A percentile compares a stretch with the other conserved stretches of the same genome.
phyloP scores from a whole-genome alignment of 2,888 invertebrate species.

The Meandrusa payeni region DNA sequence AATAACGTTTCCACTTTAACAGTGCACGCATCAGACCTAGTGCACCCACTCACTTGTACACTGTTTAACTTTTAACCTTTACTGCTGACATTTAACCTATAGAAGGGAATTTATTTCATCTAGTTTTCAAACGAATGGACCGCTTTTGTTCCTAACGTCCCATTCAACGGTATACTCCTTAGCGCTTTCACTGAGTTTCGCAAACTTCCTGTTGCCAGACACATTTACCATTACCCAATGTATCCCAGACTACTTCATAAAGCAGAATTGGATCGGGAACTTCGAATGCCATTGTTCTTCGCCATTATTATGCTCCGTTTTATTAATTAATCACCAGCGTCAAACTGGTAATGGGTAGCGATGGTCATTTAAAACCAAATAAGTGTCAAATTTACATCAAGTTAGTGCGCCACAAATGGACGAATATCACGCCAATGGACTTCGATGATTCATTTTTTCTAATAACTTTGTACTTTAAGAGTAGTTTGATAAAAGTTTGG shows the following conservation, averaged over 20 bases:
- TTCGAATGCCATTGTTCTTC: conserved; percentile 51
- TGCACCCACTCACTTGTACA: conserved; percentile 9
- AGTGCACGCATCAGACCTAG: conserved; percentile 4
- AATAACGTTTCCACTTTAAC: neutral
- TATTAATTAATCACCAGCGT: conserved; percentile 43
- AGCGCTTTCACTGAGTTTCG: conserved; percentile 65
- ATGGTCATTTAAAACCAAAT: too few relatives aligned
- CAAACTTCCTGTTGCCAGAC: conserved; percentile 61
- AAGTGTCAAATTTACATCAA: too few relatives aligned
- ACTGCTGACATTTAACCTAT: conserved; percentile 70
- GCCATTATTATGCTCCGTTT: conserved; percentile 39
- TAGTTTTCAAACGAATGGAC: conserved; percentile 66
- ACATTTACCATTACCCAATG: conserved; percentile 65
- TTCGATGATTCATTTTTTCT: too few relatives aligned
- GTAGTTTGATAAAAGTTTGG: too few relatives aligned
- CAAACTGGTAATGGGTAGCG: conserved; percentile 15
- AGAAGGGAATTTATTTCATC: conserved; percentile 66
- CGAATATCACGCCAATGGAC: too few relatives aligned
- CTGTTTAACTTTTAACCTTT: conserved; percentile 67
- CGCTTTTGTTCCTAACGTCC: conserved; percentile 64
- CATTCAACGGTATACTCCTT: conserved; percentile 57
- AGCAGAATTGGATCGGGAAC: conserved; percentile 54
- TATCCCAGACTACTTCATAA: conserved; percentile 53
- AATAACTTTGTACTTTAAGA: too few relatives aligned
- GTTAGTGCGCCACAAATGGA: too few relatives aligned